Base-by-base conservation (phyloP, 2,113 vertebrate genomes). In the Arothron firmamentum region DNA sequence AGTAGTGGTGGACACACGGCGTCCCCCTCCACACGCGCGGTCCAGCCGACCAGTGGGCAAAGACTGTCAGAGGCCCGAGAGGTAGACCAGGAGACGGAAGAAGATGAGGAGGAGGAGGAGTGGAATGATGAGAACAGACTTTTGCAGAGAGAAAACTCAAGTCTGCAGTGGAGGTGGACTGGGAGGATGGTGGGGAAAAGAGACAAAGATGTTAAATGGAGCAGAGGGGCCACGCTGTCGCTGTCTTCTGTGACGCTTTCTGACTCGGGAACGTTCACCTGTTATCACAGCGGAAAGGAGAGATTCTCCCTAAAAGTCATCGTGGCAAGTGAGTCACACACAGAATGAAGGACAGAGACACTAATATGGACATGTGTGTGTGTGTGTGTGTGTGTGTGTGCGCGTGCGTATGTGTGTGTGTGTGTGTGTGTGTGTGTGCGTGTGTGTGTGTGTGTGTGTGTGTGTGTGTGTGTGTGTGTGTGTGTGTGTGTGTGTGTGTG, bases 181-280 rank as follows among this genome's bases (percentile, higher is more conserved):
- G 71, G 58, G 1, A 75, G 25, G 58, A 60, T 4, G 0, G 28
- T 86, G 12, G 62, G 34, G 31, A 64, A 16, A 14, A 70, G 51
- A 45, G 41, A 62, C 17, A 70, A 58, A 49, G 67, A 59, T 6
- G 38, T 72, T 10, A 10, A 0, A 9, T 42, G 51, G 6, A 59
- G n/a, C 17, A 60, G 18, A 2, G 75, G 70, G 11, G 41, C 54
- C 1, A 6, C 14, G 2, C 75, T 92, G 47, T 74, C 58, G 38
- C 75, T 91, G 48, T 28, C 56, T 34, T 53, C 77, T 5, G 63
- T 87, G 12, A 71, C 21, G 14, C 16, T 21, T 47, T 42, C 23
- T 0, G 79, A 90, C 68, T 76, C 83, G 11, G 91, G 89, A 18
- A 89, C 60, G 57, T 92, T 90, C 83, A 74, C 69, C 2, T 92